Evolutionary conservation across 2,888 invertebrate species (phyloP).

Genomic region (Neuroscelio doddi): DNA sequence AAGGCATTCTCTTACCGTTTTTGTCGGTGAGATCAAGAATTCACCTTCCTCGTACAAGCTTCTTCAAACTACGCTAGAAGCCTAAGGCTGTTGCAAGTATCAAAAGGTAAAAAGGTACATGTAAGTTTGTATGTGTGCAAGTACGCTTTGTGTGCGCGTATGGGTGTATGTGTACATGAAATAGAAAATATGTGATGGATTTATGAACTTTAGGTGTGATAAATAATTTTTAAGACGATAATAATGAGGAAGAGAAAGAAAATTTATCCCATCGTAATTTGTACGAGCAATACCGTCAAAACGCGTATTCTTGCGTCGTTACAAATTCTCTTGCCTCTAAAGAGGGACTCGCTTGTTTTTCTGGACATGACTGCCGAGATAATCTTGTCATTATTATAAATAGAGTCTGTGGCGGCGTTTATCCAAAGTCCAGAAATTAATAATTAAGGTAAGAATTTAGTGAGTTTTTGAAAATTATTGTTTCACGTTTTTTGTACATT

Average conservation of each 20-base stretch:
- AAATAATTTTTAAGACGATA: constrained; percentile 40
- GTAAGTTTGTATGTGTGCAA: not conserved
- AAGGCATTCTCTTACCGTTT: constrained; percentile 20
- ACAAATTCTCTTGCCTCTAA: constrained; percentile 52
- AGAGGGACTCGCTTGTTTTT: constrained; percentile 40
- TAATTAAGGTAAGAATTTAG: not conserved
- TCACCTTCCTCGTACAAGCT: constrained; percentile 34
- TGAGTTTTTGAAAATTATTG: no score
- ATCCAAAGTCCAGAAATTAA: constrained; percentile 12
- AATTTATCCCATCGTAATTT: constrained; percentile 47
- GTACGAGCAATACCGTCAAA: constrained; percentile 57
- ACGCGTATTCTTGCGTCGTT: constrained; percentile 50
- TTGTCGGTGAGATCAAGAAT: constrained; percentile 22
- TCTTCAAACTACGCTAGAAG: constrained; percentile 38
- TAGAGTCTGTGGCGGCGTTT: constrained; percentile 2
- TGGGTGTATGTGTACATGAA: constrained; percentile 11
- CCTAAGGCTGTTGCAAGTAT: constrained; percentile 42
- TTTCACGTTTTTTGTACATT: no score
- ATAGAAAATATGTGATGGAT: constrained; percentile 26
- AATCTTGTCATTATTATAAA: constrained; percentile 21
- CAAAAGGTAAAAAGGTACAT: constrained; percentile 28
- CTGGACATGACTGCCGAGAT: constrained; percentile 34
- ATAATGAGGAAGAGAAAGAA: constrained; percentile 21
- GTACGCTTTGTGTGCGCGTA: no score
- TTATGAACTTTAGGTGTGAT: constrained; percentile 39